Evolutionary conservation across 2,797 vertebrate species (phyloP).

Genomic region (Garrulus glandarius): DNA sequence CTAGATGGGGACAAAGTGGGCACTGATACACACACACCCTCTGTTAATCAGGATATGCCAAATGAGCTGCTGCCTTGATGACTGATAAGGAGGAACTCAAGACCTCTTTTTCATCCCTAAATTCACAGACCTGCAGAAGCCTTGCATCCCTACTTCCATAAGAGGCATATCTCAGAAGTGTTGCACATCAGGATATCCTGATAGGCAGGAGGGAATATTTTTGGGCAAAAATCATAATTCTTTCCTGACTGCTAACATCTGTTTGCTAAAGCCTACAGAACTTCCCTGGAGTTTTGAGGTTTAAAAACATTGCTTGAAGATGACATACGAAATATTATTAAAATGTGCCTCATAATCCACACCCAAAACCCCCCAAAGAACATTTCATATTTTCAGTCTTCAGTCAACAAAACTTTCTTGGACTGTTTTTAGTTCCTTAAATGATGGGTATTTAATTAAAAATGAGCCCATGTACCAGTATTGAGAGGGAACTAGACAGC

Average conservation of each 20-base stretch:
- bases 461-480: slow-evolving; percentile 43
- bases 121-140: neutral
- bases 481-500: slow-evolving; percentile 60
- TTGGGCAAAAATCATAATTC: slow-evolving; percentile 56
- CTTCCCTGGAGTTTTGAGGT: slow-evolving; percentile 76
- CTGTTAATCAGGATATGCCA: neutral
- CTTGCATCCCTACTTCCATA: neutral
- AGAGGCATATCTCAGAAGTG: neutral
- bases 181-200: slow-evolving; percentile 30
- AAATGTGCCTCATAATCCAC: slow-evolving; percentile 74
- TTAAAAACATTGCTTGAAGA: slow-evolving; percentile 78
- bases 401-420: slow-evolving; percentile 60
- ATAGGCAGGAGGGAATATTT: slow-evolving; percentile 72
- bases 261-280: slow-evolving; percentile 73
- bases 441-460: slow-evolving; percentile 70
- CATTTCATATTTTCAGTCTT: slow-evolving; percentile 77
- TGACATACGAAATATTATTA: slow-evolving; percentile 77
- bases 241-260: slow-evolving; percentile 78
- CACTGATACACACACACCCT: neutral
- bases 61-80: neutral
- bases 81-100: neutral
- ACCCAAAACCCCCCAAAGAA: slow-evolving; percentile 75
- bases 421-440: slow-evolving; percentile 64
- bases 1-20: neutral
- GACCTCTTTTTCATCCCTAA: neutral